Evolutionary conservation across 2,888 invertebrate genomes (phyloP), one percentile per base, ranked within the genome.

Genomic region (Ophonus ardosiacus): DNA sequence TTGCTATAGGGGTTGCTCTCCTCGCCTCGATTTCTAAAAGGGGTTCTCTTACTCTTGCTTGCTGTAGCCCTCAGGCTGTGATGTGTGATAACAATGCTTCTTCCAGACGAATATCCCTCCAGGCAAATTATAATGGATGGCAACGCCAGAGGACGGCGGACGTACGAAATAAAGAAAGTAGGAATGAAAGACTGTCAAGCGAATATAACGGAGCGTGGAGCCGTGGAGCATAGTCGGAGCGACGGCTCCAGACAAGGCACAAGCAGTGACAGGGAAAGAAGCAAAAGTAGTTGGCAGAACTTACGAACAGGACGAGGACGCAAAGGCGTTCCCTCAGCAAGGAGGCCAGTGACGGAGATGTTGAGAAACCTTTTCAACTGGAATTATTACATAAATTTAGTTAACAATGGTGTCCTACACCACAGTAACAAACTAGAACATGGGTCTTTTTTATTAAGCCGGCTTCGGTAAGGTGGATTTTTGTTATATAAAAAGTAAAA

Each of bases 121-220:
- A 87, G 87, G 87, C 87, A 88, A 88, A 87, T 87, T 87, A 87
- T 87, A 87, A 87, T 87, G 86, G 87, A 87, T 87, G 87, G 86
- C 85, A 87, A 86, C 86, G 86, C 86, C 85, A 87, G 86, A 86
- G 86, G 43, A 51, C 10, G 43, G 61, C 85, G 87, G 87, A 87
- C 87, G 86, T 86, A 88, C 86, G 87, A 88, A 87, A 88, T 88
- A 88, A 88, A 88, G 87, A 88, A 87, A 88, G 86, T 87, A 87
- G 86, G 87, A 87, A 88, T 86, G 86, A 86, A 86, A 86, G 81
- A 86, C 87, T 86, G 87, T 87, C 87, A 86, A 84, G 85, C 79
- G 74, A 82, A 84, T 81, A 81, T 80, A 80, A 84, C 86, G 71
- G 31, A 31, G 68, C 79, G 18, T 13, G 61, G 76, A 38, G 63